A percentile compares a stretch with the other conserved stretches of the same genome.
Evolutionary conservation across 2,113 vertebrate species (phyloP).

Genomic region (Microtus pennsylvanicus): DNA sequence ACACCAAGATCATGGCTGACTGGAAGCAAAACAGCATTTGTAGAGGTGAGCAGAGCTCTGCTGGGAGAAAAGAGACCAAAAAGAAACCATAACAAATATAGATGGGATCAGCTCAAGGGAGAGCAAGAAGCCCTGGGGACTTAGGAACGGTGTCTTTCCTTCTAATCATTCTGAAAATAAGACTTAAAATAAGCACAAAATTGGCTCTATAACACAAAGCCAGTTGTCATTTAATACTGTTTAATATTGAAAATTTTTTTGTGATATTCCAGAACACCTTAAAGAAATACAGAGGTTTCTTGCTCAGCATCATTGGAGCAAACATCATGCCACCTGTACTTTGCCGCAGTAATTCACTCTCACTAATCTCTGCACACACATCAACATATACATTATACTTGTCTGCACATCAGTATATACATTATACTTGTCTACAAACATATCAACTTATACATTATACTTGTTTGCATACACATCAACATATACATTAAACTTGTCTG

Average conservation of each 20-base stretch:
- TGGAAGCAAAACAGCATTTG: neutral
- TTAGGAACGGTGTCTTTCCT: neutral
- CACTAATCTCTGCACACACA: neutral
- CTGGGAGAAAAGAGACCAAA: neutral
- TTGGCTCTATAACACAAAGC: neutral
- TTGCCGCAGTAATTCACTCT: neutral
- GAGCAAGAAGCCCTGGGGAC: neutral
- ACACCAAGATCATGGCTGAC: neutral
- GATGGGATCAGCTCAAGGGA: neutral
- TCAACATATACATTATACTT: too few species aligned
- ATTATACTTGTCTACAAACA: too few species aligned
- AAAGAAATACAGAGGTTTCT: too few species aligned
- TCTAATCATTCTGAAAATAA: conserved; percentile 25
- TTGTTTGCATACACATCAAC: neutral
- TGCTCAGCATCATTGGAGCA: too few species aligned
- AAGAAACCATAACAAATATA: neutral
- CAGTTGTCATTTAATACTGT: too few species aligned
- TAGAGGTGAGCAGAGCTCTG: neutral
- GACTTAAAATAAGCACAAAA: neutral
- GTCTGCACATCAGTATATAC: too few species aligned
- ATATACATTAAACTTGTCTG: neutral
- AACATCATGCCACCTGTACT: neutral
- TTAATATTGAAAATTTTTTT: too few species aligned
- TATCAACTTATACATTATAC: neutral
- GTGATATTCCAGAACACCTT: too few species aligned